These are phyloP conservation scores for Pangasianodon gigas DNA, from an alignment of 2,113 vertebrate species.

Conservation along the genomic window DNA sequence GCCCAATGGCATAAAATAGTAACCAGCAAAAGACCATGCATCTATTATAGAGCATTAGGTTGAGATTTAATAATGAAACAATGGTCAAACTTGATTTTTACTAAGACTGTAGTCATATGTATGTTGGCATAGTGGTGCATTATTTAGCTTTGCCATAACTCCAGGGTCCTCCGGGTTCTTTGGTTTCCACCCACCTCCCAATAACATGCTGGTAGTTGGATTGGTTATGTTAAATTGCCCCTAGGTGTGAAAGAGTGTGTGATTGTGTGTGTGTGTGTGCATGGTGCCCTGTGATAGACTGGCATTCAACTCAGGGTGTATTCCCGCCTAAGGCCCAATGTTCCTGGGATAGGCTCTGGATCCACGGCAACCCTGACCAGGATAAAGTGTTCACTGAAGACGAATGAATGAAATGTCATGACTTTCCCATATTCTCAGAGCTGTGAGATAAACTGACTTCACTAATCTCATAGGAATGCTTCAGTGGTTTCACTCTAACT, in stretches of 20 bases:
- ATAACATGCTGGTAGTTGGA: not conserved
- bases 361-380: not conserved
- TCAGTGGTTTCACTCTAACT: not conserved
- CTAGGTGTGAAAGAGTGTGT: not conserved
- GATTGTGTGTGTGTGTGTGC: not conserved
- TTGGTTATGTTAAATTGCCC: conserved; percentile 11
- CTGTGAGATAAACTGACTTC: not conserved
- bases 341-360: not conserved
- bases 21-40: not conserved
- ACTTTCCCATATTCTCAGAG: not conserved
- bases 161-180: not conserved
- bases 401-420: not conserved
- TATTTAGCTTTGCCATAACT: not conserved
- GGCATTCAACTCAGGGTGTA: too few species aligned
- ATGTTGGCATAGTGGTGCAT: not conserved
- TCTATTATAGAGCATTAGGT: not conserved
- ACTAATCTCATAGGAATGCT: not conserved
- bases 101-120: not conserved
- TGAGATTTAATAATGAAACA: not conserved
- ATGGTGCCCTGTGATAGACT: not conserved
- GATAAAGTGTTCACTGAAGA: not conserved
- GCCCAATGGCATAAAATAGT: not conserved
- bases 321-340: not conserved
- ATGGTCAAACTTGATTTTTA: not conserved
- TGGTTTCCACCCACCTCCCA: too few species aligned